phyloP scores from a whole-genome alignment of 2,888 invertebrate genomes.

The Caenorhabditis japonica region DNA sequence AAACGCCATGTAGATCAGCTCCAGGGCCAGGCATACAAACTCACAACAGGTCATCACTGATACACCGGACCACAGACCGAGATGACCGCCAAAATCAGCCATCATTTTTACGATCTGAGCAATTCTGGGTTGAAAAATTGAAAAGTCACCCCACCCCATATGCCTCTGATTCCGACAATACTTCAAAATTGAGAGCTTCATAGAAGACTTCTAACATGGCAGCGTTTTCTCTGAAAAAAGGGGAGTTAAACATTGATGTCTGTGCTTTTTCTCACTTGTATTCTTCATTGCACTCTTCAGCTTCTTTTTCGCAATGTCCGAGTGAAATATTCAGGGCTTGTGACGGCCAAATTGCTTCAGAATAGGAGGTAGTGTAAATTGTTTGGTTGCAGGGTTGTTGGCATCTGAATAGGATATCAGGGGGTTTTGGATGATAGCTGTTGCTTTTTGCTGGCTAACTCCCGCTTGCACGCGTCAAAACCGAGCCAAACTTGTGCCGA shows the following conservation, averaged over 20 bases:
- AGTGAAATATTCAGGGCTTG: constrained; percentile 70
- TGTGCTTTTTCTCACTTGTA: constrained; percentile 60
- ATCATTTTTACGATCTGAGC: constrained; percentile 74
- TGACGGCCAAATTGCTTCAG: constrained; percentile 75
- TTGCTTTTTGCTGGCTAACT: too few species aligned
- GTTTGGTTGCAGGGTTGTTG: constrained; percentile 75
- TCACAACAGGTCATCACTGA: constrained; percentile 74
- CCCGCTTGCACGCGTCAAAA: too few species aligned
- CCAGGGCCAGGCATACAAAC: constrained; percentile 68
- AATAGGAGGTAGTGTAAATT: constrained; percentile 71
- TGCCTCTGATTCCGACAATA: constrained; percentile 71
- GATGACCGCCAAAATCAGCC: constrained; percentile 75
- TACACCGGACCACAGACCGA: constrained; percentile 74
- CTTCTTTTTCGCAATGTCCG: constrained; percentile 64
- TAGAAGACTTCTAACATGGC: constrained; percentile 76
- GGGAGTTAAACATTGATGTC: too few species aligned
- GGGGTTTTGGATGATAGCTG: too few species aligned
- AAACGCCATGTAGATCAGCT: constrained; percentile 67
- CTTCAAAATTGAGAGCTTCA: constrained; percentile 74
- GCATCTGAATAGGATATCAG: constrained; percentile 53
- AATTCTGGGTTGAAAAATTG: not conserved
- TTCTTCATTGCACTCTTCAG: constrained; percentile 72
- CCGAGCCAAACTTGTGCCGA: too few species aligned
- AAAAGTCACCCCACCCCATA: constrained; percentile 66
- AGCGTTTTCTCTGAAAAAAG: constrained; percentile 71